Conservation (phyloP, 2,113 vertebrate genomes). For the Rhabdornis inornatus region DNA sequence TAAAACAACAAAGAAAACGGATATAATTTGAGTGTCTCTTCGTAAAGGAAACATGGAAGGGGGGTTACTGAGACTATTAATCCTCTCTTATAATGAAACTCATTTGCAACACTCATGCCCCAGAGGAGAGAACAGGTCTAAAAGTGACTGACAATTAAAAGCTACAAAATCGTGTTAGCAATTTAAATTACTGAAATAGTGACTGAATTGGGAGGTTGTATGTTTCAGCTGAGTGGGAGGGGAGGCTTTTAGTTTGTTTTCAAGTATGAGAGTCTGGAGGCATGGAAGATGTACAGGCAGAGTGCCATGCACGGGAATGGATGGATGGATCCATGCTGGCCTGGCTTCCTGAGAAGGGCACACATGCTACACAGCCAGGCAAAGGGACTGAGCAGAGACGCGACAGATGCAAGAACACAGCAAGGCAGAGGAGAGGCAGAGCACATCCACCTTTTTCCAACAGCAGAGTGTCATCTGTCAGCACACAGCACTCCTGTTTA, state of each 20-base stretch:
- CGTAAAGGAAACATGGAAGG: neutral
- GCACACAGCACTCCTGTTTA: neutral
- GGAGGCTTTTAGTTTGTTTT: neutral
- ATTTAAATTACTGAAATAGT: conserved; percentile 18
- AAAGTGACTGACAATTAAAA: conserved; percentile 58
- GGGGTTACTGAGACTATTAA: conserved; percentile 14
- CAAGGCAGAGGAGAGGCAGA: neutral
- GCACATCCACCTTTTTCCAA: neutral
- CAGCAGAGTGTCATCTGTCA: neutral
- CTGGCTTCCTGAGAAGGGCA: neutral
- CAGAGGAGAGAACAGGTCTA: conserved; percentile 49
- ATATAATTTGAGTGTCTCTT: neutral
- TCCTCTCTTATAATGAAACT: conserved; percentile 17
- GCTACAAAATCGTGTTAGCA: neutral
- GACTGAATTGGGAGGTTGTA: neutral
- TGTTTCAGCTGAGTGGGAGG: neutral
- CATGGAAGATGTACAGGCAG: neutral
- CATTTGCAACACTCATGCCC: conserved; percentile 24
- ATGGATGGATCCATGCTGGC: neutral
- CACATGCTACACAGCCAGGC: neutral
- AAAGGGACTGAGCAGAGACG: neutral
- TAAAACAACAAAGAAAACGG: neutral
- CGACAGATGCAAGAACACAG: neutral
- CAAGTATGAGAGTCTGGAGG: neutral
- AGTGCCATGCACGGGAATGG: neutral